These are phyloP conservation scores for Epinephelus malabaricus DNA, from an alignment of 2,797 vertebrate genomes.

Conservation along the genomic window DNA sequence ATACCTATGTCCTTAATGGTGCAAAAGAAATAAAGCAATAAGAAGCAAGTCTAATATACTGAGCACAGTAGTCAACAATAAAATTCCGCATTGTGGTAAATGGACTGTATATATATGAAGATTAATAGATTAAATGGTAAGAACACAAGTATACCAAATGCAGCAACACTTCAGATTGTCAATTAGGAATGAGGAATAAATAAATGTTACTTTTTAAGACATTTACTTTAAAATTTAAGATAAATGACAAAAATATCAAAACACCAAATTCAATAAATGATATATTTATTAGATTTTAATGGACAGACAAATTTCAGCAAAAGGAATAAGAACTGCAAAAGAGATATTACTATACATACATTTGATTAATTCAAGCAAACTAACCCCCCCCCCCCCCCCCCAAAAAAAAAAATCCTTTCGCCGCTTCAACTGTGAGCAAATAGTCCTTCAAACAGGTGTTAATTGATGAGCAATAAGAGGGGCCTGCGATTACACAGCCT, in stretches of 20 bases:
- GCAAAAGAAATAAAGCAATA: neutral
- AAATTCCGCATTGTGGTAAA: neutral
- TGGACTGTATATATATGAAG: neutral
- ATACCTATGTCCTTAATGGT: neutral
- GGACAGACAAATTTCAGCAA: slow-evolving; percentile 65
- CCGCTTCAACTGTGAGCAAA: slow-evolving; percentile 58
- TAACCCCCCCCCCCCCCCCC: neutral
- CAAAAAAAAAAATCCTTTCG: neutral
- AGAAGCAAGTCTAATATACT: neutral
- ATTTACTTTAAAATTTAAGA: slow-evolving; percentile 8
- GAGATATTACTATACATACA: slow-evolving; percentile 71
- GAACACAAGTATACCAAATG: neutral
- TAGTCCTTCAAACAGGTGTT: slow-evolving; percentile 41
- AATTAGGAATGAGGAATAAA: neutral
- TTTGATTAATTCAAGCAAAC: slow-evolving; percentile 66
- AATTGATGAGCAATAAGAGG: slow-evolving; percentile 34
- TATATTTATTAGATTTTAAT: slow-evolving; percentile 78
- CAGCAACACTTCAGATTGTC: neutral
- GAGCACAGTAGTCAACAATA: neutral
- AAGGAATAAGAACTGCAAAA: slow-evolving; percentile 67
- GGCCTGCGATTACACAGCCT: slow-evolving; percentile 24
- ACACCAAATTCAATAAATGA: slow-evolving; percentile 55
- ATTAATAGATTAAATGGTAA: neutral
- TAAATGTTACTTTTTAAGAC: neutral
- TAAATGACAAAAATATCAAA: slow-evolving; percentile 19